Evolutionary conservation across 2,797 vertebrate genomes (phyloP).

Genomic region (Synaphobranchus kaupii): DNA sequence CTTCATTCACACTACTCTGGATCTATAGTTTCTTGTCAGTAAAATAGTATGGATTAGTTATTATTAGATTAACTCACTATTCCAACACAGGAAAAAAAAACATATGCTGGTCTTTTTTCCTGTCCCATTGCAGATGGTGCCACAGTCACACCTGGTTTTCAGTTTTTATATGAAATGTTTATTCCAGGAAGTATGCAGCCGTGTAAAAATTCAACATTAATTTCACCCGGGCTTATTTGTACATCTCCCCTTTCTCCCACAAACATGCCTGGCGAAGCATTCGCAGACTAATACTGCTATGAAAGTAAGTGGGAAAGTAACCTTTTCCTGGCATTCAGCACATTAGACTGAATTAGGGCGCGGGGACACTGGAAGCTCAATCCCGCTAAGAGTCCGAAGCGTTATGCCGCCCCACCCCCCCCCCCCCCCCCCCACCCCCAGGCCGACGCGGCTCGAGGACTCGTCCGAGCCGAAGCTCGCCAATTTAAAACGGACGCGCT

Average conservation of each 20-base stretch:
- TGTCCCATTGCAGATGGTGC: neutral
- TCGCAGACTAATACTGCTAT: conserved; percentile 42
- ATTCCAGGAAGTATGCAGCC: neutral
- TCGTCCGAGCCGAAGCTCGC: conserved; percentile 24
- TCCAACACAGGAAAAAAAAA: neutral
- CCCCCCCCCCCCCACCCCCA: neutral
- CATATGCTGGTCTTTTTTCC: neutral
- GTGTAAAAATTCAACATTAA: conserved; percentile 1
- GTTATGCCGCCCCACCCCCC: neutral
- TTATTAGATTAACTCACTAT: neutral
- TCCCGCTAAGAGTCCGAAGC: conserved; percentile 6
- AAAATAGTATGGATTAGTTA: neutral
- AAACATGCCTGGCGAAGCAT: conserved; percentile 52
- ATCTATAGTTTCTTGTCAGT: neutral
- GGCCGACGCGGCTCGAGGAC: conserved; percentile 24
- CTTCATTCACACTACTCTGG: neutral
- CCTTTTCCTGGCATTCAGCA: conserved; percentile 51
- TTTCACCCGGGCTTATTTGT: conserved; percentile 39
- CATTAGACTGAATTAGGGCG: conserved; percentile 48
- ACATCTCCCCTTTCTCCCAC: conserved; percentile 45
- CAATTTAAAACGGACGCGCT: conserved; percentile 27
- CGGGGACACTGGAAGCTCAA: conserved; percentile 29
- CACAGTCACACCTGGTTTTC: neutral
- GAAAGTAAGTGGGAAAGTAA: conserved; percentile 50
- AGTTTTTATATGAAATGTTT: neutral